Base-by-base conservation (phyloP, 2,888 invertebrate species). In the Drosophila barbarae region DNA sequence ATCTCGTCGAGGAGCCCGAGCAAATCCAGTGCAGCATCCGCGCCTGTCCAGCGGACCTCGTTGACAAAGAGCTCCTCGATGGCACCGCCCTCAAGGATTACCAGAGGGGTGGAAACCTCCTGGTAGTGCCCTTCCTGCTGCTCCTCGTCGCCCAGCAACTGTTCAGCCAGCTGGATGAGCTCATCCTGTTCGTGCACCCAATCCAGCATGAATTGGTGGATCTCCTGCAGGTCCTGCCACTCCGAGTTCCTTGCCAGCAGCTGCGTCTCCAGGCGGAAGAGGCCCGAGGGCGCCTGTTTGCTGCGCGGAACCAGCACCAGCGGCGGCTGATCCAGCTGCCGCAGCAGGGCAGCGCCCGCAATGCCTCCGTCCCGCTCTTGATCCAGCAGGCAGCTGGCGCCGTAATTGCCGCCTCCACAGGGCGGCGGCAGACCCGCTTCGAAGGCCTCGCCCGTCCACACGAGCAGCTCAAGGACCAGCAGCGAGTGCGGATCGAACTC, bases 401-500 rank as follows among this genome's bases (percentile, higher is more conserved):
- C 90, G 38, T 66, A 44, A 46, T 73, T 76, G 0, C 71, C 58
- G 1, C 81, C 70, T 0, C 84, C 69, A 64, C 90, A 90, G 3
- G 88, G 88, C 5, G 87, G 72, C 0, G 87, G 86, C 32, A 86
- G 59, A 23, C 85, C 86, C 2, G 84, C 78, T 67, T 88, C 86
- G 55, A 90, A 90, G 0, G 85, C 79, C 15, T 88, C 84, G 0
- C 90, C 90, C 70, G 90, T 85, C 90, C 90, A 90, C 9, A 89
- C 85, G 0, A 90, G 82, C 32, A 88, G 84, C 58, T 90, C 90
- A 26, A 90, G 56, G 5, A 87, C 87, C 0, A 82, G 69, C 7
- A 89, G 23, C 0, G 72, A 73, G 63, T 90, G 90, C 0, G 88
- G 86, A 26, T 84, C 74, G 46, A 89, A 90, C 44, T 76, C 72